Evolutionary conservation across 2,888 invertebrate species (phyloP).

Genomic region (Dastarcus helophoroides): DNA sequence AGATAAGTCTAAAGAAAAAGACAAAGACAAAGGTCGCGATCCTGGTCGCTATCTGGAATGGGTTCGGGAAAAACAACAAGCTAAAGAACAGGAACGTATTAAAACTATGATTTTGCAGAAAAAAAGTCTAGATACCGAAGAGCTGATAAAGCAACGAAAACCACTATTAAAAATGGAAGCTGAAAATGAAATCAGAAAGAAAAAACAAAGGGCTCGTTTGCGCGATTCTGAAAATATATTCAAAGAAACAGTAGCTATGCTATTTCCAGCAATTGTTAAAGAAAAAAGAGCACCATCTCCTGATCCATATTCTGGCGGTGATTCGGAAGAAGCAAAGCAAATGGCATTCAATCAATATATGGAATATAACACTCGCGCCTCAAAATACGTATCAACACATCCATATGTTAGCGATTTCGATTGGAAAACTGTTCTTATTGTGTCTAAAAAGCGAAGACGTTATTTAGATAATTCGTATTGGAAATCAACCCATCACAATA

Average conservation of each 20-base stretch:
- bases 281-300: conserved; percentile 37
- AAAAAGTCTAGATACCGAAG: conserved; percentile 49
- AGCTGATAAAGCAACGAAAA: conserved; percentile 47
- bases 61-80: conserved; percentile 47
- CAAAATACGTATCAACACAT: conserved; percentile 38
- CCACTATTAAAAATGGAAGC: conserved; percentile 48
- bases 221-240: conserved; percentile 51
- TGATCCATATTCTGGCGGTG: conserved; percentile 26
- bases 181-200: conserved; percentile 45
- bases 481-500: conserved; percentile 6
- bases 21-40: conserved; percentile 9
- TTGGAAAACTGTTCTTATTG: conserved; percentile 44
- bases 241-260: conserved; percentile 48
- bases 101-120: conserved; percentile 50
- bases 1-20: conserved; percentile 11
- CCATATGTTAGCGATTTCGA: conserved; percentile 42
- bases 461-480: conserved; percentile 9
- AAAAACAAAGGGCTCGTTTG: conserved; percentile 45
- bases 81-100: conserved; percentile 53
- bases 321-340: conserved; percentile 35
- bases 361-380: conserved; percentile 29
- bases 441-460: conserved; percentile 23
- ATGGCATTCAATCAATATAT: conserved; percentile 37
- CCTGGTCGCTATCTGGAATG: conserved; percentile 21
- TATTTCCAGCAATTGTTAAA: conserved; percentile 50